Base-by-base conservation (phyloP, 2,797 vertebrate species). In the Mallotus villosus region DNA sequence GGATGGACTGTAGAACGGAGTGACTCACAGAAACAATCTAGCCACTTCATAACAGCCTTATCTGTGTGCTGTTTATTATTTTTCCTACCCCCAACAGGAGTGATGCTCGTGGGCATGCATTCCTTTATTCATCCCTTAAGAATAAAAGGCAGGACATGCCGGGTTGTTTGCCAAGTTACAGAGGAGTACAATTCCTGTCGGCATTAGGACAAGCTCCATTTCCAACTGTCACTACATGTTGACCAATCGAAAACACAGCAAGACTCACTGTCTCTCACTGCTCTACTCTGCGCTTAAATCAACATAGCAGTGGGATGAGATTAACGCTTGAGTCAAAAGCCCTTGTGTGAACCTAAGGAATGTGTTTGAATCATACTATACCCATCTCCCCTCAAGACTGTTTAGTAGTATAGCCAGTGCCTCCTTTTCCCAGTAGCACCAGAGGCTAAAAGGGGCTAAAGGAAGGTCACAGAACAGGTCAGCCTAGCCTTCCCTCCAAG, bases 241-340 rank as follows among this genome's bases (percentile, higher is more conserved):
- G 66, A 57, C 66, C 65, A 55, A 37, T 25, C 25, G 29, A 68
- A 67, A 61, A 60, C 57, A 62, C 58, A 59, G 59, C 68, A 17
- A 62, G 67, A 78, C 79, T 80, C 74, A 81, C 72, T 76, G 75
- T 72, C 77, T 68, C 64, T 29, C 63, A 67, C 5, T 75, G 60
- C 64, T 79, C 70, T 74, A 29, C 62, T 65, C 71, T 68, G 58
- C 9, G 69, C 27, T 72, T 37, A 78, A 77, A 62, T 53, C 73
- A 63, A 67, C 53, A 73, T 55, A 49, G 62, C 61, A 37, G 63
- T n/a, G 57, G 41, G 57, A 57, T 37, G 49, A 62, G 66, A 68
- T 74, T 68, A 62, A 59, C 62, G 32, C 55, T 70, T 60, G 51
- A 59, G 63, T 63, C n/a, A 62, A 65, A 71, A 70, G 74, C 68